A percentile compares a stretch with the other conserved stretches of the same genome.
Conservation (phyloP, 1,140 invertebrate species). For the Nymphalis io region DNA sequence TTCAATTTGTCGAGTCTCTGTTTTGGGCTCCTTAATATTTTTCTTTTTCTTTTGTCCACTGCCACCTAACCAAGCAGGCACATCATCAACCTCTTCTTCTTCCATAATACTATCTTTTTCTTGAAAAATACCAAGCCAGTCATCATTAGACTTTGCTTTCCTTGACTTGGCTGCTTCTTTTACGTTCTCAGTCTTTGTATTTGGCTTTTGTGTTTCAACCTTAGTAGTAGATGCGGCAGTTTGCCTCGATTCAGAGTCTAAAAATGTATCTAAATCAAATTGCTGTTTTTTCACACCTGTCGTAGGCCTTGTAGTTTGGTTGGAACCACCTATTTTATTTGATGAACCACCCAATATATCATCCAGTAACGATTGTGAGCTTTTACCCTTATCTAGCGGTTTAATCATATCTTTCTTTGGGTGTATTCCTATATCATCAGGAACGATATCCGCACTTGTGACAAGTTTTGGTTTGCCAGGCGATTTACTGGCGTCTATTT, state of each 20-base stretch:
- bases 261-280: constrained; percentile 65
- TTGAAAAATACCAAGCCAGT: constrained; percentile 76
- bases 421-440: constrained; percentile 52
- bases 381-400: constrained; percentile 63
- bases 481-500: constrained; percentile 47
- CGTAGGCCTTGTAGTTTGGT: constrained; percentile 37
- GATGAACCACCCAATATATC: constrained; percentile 65
- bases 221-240: constrained; percentile 40
- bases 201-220: constrained; percentile 37
- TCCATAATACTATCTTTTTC: constrained; percentile 52
- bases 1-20: constrained; percentile 34
- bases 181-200: constrained; percentile 29
- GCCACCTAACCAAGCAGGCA: constrained; percentile 70
- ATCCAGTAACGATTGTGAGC: constrained; percentile 67
- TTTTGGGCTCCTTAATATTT: constrained; percentile 41
- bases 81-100: constrained; percentile 54
- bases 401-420: constrained; percentile 56
- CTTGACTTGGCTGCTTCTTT: constrained; percentile 45
- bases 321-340: constrained; percentile 42
- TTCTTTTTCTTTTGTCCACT: constrained; percentile 59
- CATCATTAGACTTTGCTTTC: constrained; percentile 62
- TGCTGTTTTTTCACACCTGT: constrained; percentile 57
- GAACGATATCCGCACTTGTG: constrained; percentile 47
- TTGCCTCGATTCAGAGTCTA: constrained; percentile 57
- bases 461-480: constrained; percentile 57